A percentile compares a stretch with the other conserved stretches of the same genome.
Evolutionary conservation across 2,797 vertebrate species (phyloP).

Genomic region (Heliangelus exortis): DNA sequence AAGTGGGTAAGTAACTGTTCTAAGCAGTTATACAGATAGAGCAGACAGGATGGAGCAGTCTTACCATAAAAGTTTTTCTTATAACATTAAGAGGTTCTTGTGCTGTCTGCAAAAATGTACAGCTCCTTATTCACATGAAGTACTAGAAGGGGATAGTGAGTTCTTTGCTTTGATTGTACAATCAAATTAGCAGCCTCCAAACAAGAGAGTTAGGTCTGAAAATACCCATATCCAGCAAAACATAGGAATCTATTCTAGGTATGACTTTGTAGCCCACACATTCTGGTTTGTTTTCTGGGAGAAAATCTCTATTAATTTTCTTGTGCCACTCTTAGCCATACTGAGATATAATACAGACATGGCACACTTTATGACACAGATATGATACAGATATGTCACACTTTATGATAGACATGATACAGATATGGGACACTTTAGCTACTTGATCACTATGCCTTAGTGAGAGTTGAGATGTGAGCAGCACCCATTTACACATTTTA

Average conservation of each 20-base stretch:
- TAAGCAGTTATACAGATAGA: neutral
- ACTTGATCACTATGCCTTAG: neutral
- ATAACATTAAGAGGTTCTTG: neutral
- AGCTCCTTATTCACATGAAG: neutral
- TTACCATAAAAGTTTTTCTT: neutral
- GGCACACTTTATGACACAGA: neutral
- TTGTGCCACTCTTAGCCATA: neutral
- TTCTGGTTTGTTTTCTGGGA: rapidly evolving
- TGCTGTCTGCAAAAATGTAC: neutral
- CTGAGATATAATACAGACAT: neutral
- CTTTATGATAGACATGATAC: neutral
- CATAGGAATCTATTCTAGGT: neutral
- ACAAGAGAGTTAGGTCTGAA: neutral
- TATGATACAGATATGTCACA: neutral
- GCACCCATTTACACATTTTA: neutral
- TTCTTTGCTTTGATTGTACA: neutral
- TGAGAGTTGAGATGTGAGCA: neutral
- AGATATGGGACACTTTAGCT: neutral
- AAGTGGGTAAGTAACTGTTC: neutral
- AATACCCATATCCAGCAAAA: neutral
- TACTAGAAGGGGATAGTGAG: neutral
- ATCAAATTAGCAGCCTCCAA: neutral
- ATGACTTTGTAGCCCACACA: neutral
- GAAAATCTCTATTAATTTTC: neutral
- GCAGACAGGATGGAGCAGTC: neutral